Evolutionary conservation across 2,113 vertebrate genomes (phyloP).

Genomic region (Cryptoleucopteryx plumbea): DNA sequence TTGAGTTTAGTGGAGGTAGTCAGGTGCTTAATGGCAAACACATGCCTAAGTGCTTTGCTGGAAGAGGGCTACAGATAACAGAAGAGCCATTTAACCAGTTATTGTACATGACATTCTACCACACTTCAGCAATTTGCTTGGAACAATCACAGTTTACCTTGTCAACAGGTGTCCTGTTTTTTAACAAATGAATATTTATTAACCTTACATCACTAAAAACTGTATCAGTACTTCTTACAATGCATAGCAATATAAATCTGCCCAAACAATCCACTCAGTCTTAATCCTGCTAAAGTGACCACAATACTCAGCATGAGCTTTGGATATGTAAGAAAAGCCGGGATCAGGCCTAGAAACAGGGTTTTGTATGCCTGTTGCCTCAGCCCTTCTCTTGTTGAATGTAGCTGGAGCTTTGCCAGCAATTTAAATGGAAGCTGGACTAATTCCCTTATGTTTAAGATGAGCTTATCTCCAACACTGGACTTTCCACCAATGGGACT

Average conservation of each 20-base stretch:
- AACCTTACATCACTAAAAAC: background rate
- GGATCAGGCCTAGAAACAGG: slow-evolving; percentile 24
- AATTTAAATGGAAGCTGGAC: slow-evolving; percentile 4
- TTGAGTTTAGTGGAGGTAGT: background rate
- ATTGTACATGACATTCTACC: background rate
- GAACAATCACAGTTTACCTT: slow-evolving; percentile 13
- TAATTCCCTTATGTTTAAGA: slow-evolving; percentile 38
- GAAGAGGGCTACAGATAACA: background rate
- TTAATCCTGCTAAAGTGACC: slow-evolving; percentile 52
- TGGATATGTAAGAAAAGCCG: background rate
- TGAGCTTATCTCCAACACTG: background rate
- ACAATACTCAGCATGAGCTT: slow-evolving; percentile 36
- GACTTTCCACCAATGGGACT: background rate
- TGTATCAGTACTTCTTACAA: background rate
- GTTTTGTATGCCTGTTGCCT: slow-evolving; percentile 40
- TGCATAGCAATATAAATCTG: slow-evolving; percentile 11
- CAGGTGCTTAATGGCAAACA: background rate
- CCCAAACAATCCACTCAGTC: slow-evolving; percentile 5
- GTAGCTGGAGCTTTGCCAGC: slow-evolving; percentile 31
- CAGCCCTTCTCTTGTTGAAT: background rate
- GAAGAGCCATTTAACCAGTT: background rate
- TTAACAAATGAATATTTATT: slow-evolving; percentile 10
- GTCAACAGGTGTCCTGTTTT: slow-evolving; percentile 28
- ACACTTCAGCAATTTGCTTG: slow-evolving; percentile 3
- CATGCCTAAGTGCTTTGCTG: background rate